phyloP scores from a whole-genome alignment of 30 jellyfish, hydroid and myxozoan species.

The Morbakka virulenta region DNA sequence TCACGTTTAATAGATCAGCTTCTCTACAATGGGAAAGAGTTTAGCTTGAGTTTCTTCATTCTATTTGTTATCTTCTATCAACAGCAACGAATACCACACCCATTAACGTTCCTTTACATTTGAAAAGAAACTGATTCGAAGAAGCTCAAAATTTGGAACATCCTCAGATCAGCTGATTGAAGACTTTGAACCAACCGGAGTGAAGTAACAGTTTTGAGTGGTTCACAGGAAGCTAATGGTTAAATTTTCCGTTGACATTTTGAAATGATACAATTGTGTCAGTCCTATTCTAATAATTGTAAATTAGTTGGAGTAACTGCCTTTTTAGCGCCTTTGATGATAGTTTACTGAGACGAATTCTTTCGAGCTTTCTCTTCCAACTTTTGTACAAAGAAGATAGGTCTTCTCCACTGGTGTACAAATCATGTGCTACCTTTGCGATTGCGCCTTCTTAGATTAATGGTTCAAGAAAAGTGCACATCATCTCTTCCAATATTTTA shows the following conservation, averaged over 20 bases:
- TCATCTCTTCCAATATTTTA: background rate
- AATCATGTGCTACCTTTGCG: slow-evolving; percentile 4
- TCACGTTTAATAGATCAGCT: too few relatives aligned
- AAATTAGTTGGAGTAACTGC: background rate
- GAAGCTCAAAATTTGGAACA: background rate
- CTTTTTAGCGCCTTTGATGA: background rate
- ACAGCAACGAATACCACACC: too few relatives aligned
- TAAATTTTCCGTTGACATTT: too few relatives aligned
- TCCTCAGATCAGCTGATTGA: background rate
- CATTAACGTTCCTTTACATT: too few relatives aligned
- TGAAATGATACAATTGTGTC: background rate
- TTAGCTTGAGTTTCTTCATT: too few relatives aligned
- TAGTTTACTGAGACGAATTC: background rate
- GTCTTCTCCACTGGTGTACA: background rate
- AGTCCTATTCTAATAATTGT: background rate
- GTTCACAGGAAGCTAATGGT: too few relatives aligned
- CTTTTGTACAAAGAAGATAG: background rate
- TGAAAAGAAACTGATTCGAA: too few relatives aligned
- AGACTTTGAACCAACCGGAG: background rate
- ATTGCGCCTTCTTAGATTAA: background rate
- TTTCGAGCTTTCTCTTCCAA: background rate
- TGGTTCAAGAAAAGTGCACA: slow-evolving; percentile 4
- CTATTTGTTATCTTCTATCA: too few relatives aligned
- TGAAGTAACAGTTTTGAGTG: background rate
- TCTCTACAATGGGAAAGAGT: too few relatives aligned